Base-by-base conservation (phyloP, 2,113 vertebrate genomes). In the Indri indri region DNA sequence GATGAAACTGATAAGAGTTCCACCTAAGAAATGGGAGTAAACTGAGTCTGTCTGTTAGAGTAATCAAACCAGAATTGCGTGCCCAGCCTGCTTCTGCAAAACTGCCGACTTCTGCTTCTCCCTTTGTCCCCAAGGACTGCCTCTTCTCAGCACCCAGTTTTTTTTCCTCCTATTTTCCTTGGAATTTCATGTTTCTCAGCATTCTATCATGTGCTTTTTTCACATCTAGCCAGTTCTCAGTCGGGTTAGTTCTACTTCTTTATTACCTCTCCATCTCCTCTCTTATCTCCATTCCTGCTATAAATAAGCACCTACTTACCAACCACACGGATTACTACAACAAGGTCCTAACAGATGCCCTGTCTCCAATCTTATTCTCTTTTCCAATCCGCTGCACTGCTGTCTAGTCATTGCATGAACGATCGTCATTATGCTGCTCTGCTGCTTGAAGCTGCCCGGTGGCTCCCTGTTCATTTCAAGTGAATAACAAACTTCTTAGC, bases 321-420 rank as follows among this genome's bases (percentile, higher is more conserved):
- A 65, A 23, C 73, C 83, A n/a, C 76, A 37, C 45, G 14, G n/a
- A 40, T n/a, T 22, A 59, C 59, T 45, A 8, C 25, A 71, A 12
- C 2, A 25, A 22, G 22, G 50, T 80, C 42, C 8, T 3, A 17
- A 22, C 11, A 13, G 18, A 70, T 25, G 54, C 30, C 37, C 30
- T 37, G 8, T 70, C 20, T 87, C 65, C 42, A 45, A 22, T 6
- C 37, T 1, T 10, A n/a, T 40, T 0, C 3, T n/a, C 1, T 0
- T 32, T 73, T 70, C 90, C 74, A 34, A 32, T 34, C 22, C 5
- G 1, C 57, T 25, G n/a, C 5, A 17, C 5, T 37, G 63, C 63
- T 11, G 9, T 25, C 40, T 40, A 70, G 14, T n/a, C 71, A 25
- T 8, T 63, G 13, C 13, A 5, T 3, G 32, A 3, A 1, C 14